These are phyloP conservation scores for Tipula lateralis DNA, from an alignment of 2,888 invertebrate genomes.

Conservation along the genomic window DNA sequence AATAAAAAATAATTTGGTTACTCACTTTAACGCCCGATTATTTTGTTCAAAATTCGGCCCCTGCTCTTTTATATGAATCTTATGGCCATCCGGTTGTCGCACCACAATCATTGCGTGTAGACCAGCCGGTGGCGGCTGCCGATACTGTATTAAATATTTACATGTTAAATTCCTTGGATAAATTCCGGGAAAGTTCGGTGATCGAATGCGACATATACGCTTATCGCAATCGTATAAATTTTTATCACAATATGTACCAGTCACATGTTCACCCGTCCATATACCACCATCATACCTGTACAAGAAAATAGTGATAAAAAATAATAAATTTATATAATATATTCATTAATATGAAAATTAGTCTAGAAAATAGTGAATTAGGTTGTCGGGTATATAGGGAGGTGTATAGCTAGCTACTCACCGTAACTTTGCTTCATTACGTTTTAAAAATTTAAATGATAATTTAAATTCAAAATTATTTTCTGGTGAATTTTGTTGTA, in stretches of 20 bases:
- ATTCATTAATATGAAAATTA: background rate
- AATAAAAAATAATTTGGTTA: conserved; percentile 35
- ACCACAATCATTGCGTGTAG: conserved; percentile 71
- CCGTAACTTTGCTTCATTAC: conserved; percentile 69
- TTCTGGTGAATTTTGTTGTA: conserved; percentile 68
- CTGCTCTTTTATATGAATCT: conserved; percentile 74
- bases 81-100: conserved; percentile 71
- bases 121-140: conserved; percentile 56
- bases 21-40: conserved; percentile 68
- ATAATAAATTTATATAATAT: background rate
- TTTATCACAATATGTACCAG: conserved; percentile 75
- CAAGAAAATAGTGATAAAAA: background rate
- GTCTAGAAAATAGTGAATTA: background rate
- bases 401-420: conserved; percentile 43
- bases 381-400: background rate
- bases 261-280: conserved; percentile 70
- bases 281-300: conserved; percentile 46
- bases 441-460: conserved; percentile 75
- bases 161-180: conserved; percentile 84
- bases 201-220: conserved; percentile 67
- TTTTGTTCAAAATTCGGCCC: conserved; percentile 70
- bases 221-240: conserved; percentile 73
- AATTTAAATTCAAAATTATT: conserved; percentile 80
- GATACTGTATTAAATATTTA: conserved; percentile 59
- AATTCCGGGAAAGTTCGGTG: conserved; percentile 86